phyloP scores from a whole-genome alignment of 2,113 vertebrate species.

The Tilapia sparmanii region DNA sequence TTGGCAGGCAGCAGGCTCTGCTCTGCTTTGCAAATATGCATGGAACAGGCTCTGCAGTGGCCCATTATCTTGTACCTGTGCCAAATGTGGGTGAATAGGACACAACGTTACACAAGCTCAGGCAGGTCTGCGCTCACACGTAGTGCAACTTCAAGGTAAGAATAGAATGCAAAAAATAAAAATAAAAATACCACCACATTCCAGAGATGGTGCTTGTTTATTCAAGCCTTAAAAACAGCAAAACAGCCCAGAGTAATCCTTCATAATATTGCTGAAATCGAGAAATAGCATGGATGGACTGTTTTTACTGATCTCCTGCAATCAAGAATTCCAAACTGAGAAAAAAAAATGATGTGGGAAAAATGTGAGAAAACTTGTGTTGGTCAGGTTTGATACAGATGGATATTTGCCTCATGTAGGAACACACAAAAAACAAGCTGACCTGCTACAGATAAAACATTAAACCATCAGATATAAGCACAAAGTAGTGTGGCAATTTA shows the following conservation, averaged over 20 bases:
- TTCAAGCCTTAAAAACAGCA: neutral
- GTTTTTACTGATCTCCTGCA: neutral
- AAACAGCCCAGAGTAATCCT: neutral
- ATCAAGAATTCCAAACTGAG: neutral
- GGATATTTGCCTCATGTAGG: neutral
- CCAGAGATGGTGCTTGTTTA: neutral
- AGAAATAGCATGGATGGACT: neutral
- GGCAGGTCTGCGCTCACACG: neutral
- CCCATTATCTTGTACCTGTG: neutral
- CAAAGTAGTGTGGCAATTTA: neutral
- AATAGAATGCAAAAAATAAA: neutral
- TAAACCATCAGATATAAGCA: neutral
- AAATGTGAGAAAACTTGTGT: neutral
- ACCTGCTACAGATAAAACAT: neutral
- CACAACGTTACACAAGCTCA: constrained; percentile 6
- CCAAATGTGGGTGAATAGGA: constrained; percentile 26
- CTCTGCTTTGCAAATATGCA: neutral
- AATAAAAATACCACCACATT: neutral
- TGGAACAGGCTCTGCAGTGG: neutral
- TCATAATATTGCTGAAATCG: neutral
- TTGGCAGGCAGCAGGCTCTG: neutral
- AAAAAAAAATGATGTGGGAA: neutral
- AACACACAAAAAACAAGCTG: neutral
- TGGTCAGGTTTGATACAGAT: neutral
- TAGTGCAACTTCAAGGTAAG: neutral